phyloP scores from a whole-genome alignment of 2,888 invertebrate genomes.

The Phragmatobia fuliginosa region DNA sequence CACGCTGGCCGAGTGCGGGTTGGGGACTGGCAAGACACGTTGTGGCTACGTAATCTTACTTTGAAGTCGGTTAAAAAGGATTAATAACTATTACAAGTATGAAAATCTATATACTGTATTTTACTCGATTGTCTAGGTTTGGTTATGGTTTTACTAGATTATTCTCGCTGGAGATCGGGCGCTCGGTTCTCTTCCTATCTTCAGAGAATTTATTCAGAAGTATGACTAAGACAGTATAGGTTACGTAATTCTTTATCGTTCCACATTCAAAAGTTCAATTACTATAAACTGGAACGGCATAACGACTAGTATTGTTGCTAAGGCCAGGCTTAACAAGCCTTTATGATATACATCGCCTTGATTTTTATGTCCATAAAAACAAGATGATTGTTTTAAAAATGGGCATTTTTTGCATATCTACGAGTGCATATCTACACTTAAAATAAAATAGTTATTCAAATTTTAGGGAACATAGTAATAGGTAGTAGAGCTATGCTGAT shows the following conservation, averaged over 20 bases:
- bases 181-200: background rate
- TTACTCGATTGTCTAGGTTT: no score
- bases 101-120: no score
- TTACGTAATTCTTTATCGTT: slow-evolving; percentile 10
- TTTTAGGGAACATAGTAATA: no score
- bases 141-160: background rate
- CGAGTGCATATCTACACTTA: background rate
- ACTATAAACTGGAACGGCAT: slow-evolving; percentile 27
- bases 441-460: no score
- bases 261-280: slow-evolving; percentile 10
- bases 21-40: no score
- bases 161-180: background rate
- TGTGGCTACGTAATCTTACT: no score
- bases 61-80: no score
- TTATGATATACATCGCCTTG: slow-evolving; percentile 30
- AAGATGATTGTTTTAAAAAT: slow-evolving; percentile 12
- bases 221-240: background rate
- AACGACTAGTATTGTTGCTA: slow-evolving; percentile 30
- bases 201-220: background rate
- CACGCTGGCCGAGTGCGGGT: no score
- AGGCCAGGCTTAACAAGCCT: slow-evolving; percentile 40
- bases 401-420: background rate
- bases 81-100: no score
- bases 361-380: slow-evolving; percentile 36
- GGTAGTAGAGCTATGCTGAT: no score